phyloP scores from a whole-genome alignment of 2,113 vertebrate species.

The Puma concolor region DNA sequence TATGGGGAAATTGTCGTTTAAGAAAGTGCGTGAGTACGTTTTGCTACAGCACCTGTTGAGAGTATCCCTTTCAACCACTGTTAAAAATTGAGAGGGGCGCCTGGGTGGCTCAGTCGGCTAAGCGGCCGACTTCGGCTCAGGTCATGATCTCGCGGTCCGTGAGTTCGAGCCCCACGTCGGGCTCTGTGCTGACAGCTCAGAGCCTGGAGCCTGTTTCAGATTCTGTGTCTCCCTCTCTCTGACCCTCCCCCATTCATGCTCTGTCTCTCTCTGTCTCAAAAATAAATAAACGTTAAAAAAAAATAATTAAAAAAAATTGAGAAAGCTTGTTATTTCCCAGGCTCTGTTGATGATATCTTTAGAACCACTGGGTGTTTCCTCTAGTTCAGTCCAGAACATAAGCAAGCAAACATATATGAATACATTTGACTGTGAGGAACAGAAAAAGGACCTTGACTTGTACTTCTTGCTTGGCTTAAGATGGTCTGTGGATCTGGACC shows the following conservation, averaged over 20 bases:
- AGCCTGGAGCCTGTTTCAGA: too few species aligned
- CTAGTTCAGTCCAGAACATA: background rate
- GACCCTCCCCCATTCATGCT: too few species aligned
- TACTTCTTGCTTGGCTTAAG: background rate
- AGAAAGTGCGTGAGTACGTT: background rate
- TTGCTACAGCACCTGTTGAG: background rate
- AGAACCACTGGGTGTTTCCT: background rate
- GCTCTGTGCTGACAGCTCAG: too few species aligned
- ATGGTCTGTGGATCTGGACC: background rate
- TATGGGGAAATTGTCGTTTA: background rate
- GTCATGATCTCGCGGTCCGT: too few species aligned
- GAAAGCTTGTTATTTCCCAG: background rate
- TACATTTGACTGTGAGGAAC: background rate
- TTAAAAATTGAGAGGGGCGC: background rate
- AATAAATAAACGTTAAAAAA: too few species aligned
- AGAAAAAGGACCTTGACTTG: background rate
- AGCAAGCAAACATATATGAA: background rate
- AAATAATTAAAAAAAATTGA: background rate
- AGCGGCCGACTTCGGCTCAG: too few species aligned
- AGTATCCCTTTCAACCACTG: background rate
- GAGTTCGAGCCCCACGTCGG: too few species aligned
- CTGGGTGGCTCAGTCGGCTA: too few species aligned
- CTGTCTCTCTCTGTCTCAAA: too few species aligned
- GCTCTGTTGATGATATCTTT: background rate
- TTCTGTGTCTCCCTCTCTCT: too few species aligned